Evolutionary conservation across 1,140 invertebrate genomes (phyloP).

Genomic region (Brachionus rotundiformis): DNA sequence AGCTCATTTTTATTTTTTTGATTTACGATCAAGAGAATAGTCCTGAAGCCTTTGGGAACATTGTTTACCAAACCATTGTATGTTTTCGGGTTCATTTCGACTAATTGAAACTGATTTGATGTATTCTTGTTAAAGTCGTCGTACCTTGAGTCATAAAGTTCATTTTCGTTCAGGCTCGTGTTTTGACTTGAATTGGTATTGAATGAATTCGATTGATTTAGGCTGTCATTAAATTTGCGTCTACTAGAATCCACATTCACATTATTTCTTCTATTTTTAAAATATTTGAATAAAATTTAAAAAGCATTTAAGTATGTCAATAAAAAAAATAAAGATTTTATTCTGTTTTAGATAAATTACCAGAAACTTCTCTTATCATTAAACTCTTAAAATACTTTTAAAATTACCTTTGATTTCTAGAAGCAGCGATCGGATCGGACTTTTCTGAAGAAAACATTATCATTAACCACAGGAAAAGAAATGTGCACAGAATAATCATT

Average conservation of each 20-base stretch:
- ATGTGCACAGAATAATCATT: constrained; percentile 41
- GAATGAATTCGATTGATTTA: neutral
- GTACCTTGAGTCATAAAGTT: neutral
- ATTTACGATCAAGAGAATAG: constrained; percentile 15
- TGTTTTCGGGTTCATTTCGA: constrained; percentile 36
- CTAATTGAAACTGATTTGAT: constrained; percentile 36
- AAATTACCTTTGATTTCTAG: neutral
- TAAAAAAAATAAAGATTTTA: no score
- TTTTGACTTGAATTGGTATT: neutral
- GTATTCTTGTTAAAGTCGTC: constrained; percentile 34
- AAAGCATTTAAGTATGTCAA: no score
- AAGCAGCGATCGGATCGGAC: neutral
- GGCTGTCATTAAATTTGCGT: neutral
- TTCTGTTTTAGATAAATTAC: no score
- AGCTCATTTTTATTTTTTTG: constrained; percentile 42
- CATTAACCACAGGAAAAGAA: constrained; percentile 45
- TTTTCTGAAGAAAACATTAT: constrained; percentile 51
- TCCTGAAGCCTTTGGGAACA: constrained; percentile 37
- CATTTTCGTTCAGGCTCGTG: neutral
- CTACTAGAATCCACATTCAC: neutral
- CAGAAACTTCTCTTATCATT: neutral
- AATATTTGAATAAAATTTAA: no score
- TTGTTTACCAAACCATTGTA: neutral
- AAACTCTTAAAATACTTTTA: neutral
- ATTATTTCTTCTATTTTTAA: neutral